Evolutionary conservation across 1,140 invertebrate genomes (phyloP).

Genomic region (Radopholus similis): DNA sequence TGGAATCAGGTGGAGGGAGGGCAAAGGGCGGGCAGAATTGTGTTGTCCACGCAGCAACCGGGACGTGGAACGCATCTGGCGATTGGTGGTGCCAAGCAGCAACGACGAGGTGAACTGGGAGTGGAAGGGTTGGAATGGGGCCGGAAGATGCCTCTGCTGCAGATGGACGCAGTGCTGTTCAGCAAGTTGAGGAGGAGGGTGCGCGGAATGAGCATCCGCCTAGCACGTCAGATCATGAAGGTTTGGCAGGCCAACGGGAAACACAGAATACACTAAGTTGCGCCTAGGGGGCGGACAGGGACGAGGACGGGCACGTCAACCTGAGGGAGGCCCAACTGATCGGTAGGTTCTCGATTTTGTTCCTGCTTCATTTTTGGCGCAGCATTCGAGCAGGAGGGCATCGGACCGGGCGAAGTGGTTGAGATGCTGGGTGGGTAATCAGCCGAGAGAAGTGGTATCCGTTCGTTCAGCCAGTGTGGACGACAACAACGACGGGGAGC

Average conservation of each 20-base stretch:
- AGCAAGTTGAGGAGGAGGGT: constrained; percentile 47
- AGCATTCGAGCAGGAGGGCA: constrained; percentile 59
- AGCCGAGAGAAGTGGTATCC: neutral
- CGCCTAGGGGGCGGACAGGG: constrained; percentile 52
- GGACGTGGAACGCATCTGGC: constrained; percentile 58
- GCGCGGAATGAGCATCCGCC: constrained; percentile 56
- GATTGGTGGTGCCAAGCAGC: constrained; percentile 46
- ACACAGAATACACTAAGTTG: too few relatives aligned
- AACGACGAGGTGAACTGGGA: constrained; percentile 21
- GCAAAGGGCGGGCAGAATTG: constrained; percentile 12
- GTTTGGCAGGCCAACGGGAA: constrained; percentile 20
- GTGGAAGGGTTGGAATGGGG: neutral
- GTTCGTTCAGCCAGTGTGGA: constrained; percentile 40
- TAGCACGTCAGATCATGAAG: constrained; percentile 60
- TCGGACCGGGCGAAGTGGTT: constrained; percentile 55
- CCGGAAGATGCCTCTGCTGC: neutral
- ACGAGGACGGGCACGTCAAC: constrained; percentile 58
- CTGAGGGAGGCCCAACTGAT: constrained; percentile 57
- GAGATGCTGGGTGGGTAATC: constrained; percentile 43
- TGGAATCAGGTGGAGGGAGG: too few relatives aligned
- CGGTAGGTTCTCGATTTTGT: constrained; percentile 12
- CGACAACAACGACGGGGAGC: constrained; percentile 57
- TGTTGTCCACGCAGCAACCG: constrained; percentile 47
- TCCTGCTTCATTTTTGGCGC: neutral
- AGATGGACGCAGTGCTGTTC: constrained; percentile 53